Evolutionary conservation across 2,888 invertebrate species (phyloP).

Genomic region (Athripsodes cinereus): DNA sequence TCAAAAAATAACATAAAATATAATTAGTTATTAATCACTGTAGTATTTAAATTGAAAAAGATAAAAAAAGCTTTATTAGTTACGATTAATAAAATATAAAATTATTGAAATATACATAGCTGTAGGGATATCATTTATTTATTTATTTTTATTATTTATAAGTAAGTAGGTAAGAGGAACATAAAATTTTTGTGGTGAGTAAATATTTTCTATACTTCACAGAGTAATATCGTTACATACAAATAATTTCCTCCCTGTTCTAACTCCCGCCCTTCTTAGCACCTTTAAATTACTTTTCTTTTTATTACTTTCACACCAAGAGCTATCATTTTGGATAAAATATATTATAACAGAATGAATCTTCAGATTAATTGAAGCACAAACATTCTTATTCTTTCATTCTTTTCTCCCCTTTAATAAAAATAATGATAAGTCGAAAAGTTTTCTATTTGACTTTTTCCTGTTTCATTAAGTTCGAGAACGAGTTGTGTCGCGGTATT

Average conservation of each 20-base stretch:
- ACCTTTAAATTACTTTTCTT: conserved; percentile 26
- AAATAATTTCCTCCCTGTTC: background rate
- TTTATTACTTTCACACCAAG: conserved; percentile 24
- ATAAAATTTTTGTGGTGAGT: too few species aligned
- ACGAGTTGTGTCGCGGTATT: background rate
- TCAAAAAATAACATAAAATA: too few species aligned
- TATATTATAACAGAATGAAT: conserved; percentile 19
- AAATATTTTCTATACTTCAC: too few species aligned
- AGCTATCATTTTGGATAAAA: conserved; percentile 23
- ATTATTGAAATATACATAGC: too few species aligned
- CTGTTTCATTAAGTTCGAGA: background rate
- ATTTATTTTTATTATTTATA: too few species aligned
- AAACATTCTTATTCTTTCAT: conserved; percentile 16
- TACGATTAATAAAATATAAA: too few species aligned
- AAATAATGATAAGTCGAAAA: background rate
- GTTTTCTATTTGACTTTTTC: background rate
- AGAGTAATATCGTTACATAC: too few species aligned
- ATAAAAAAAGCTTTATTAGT: too few species aligned
- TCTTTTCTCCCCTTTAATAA: background rate
- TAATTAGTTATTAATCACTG: too few species aligned
- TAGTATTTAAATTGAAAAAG: too few species aligned
- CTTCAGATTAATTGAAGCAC: conserved; percentile 17
- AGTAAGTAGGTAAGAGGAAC: too few species aligned
- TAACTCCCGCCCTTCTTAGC: conserved; percentile 12
- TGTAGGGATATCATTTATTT: too few species aligned